Evolutionary conservation across 2,797 vertebrate genomes (phyloP).

Genomic region (Alectoris magna): DNA sequence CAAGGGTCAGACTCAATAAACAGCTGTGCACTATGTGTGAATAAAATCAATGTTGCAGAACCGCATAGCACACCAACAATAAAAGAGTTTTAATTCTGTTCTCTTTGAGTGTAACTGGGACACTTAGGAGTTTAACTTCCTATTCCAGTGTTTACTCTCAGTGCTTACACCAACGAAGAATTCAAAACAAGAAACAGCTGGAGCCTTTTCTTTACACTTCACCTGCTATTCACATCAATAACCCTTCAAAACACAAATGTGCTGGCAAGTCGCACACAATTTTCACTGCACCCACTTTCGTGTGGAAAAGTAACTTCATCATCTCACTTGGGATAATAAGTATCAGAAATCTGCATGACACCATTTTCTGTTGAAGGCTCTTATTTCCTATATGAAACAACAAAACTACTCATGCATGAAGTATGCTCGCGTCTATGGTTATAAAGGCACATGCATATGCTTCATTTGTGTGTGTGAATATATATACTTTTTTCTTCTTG

Average conservation of each 20-base stretch:
- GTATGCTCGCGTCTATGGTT: not conserved
- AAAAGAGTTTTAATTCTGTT: constrained; percentile 43
- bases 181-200: constrained; percentile 65
- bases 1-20: constrained; percentile 76
- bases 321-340: constrained; percentile 43
- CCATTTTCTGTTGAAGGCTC: not conserved
- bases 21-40: constrained; percentile 75
- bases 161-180: constrained; percentile 46
- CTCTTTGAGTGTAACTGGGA: constrained; percentile 47
- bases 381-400: not conserved
- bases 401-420: not conserved
- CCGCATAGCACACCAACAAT: constrained; percentile 9
- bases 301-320: constrained; percentile 44
- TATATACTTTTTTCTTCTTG: not conserved
- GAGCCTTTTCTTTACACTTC: constrained; percentile 65
- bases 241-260: constrained; percentile 61
- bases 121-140: constrained; percentile 58
- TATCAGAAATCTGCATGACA: constrained; percentile 35
- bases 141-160: constrained; percentile 37
- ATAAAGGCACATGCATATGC: not conserved
- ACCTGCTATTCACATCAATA: constrained; percentile 68
- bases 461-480: not conserved
- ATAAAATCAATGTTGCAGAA: constrained; percentile 74
- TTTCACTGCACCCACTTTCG: constrained; percentile 53
- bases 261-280: constrained; percentile 40